Evolutionary conservation across 2,888 invertebrate genomes (phyloP), one percentile per base, ranked within the genome.

Genomic region (Brachyopa scutellaris): DNA sequence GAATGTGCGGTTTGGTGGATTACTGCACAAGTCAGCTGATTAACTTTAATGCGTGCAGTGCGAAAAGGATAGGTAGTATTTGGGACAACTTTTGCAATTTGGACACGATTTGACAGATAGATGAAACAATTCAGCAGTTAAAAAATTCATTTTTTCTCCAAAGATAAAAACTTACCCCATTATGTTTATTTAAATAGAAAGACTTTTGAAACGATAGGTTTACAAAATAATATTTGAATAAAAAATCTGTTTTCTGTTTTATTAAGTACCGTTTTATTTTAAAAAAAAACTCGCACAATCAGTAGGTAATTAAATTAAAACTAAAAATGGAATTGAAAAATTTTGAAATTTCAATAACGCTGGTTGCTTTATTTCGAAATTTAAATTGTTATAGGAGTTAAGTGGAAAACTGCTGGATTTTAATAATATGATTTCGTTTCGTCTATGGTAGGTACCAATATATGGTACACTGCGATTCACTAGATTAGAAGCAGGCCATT

Each of bases 11-110:
- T 76, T 70, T 66, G 49, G 59, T 66, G 49, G 59, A 66, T 72
- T 69, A 70, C 70, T 77, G 77, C 82, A 72, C 77, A 55, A 72
- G 82, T 82, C 82, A 82, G 82, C 82, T 82, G 82, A 82, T 82
- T 66, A 40, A 38, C 31, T 19, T 47, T 40, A n/a, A 15, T 70
- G 64, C 45, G 66, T 77, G 66, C 8, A 29, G 64, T 53, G 17
- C 11, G 33, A 77, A 59, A 15, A 33, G 29, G 66, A 77, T 42
- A 23, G 26, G n/a, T n/a, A n/a, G 31, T 5, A 9, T n/a, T 47
- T 55, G 82, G 82, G 61, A 72, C 74, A 62, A 36, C 15, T 73
- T 78, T 72, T 13, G 3, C 6, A 26, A 5, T n/a, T n/a, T n/a
- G 38, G 77, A 77, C 67, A 23, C 0, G 9, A 23, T 80, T 80